Evolutionary conservation across 2,113 vertebrate genomes (phyloP).

Genomic region (Sceloporus tristichus): DNA sequence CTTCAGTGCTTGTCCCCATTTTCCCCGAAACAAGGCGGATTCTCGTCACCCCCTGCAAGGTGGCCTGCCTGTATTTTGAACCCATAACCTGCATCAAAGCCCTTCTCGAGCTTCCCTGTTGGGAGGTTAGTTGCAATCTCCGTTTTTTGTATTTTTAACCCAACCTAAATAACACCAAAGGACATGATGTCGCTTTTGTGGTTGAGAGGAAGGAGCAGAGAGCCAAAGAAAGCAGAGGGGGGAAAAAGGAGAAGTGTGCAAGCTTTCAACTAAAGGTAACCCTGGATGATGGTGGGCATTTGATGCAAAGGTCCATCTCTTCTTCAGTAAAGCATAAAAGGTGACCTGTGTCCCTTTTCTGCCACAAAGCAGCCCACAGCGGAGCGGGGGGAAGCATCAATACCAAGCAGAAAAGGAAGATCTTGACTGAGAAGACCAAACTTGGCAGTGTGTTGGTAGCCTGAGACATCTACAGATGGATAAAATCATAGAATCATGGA

Average conservation of each 20-base stretch:
- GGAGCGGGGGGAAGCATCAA: not conserved
- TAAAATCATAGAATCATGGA: no score
- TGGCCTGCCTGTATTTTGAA: not conserved
- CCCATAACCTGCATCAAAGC: not conserved
- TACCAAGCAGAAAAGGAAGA: not conserved
- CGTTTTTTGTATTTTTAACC: not conserved
- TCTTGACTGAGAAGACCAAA: not conserved
- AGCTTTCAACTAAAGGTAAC: not conserved
- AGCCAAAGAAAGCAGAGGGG: rapidly evolving
- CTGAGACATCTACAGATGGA: no score
- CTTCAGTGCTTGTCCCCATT: not conserved
- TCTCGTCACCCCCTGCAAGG: not conserved
- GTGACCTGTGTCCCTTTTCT: rapidly evolving
- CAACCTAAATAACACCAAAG: rapidly evolving
- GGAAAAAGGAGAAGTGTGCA: rapidly evolving
- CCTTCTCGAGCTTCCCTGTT: not conserved
- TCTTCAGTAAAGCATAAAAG: not conserved
- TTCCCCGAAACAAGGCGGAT: not conserved
- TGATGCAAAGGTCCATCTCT: no score
- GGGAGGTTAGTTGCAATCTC: not conserved
- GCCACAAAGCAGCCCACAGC: not conserved
- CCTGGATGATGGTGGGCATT: no score
- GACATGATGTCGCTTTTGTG: not conserved
- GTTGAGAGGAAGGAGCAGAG: not conserved
- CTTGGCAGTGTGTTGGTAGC: not conserved